Evolutionary conservation across 2,888 invertebrate genomes (phyloP).

Genomic region (Congeria kusceri): DNA sequence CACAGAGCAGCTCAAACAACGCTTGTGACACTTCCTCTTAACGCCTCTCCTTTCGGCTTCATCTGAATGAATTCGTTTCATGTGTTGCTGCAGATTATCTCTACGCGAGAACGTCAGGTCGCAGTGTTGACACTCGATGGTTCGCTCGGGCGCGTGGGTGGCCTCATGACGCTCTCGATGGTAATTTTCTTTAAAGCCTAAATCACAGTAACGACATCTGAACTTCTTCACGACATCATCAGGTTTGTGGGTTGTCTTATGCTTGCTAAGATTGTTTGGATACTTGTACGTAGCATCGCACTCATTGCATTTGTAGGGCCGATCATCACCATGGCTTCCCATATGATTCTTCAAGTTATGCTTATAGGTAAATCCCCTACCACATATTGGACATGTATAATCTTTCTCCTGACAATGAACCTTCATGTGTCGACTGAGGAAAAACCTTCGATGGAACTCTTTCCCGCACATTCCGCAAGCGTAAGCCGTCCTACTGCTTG

Average conservation of each 20-base stretch:
- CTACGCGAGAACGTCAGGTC: background rate
- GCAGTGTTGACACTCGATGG: background rate
- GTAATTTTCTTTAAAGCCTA: constrained; percentile 7
- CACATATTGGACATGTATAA: background rate
- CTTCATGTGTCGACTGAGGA: constrained; percentile 1
- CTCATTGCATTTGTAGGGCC: constrained; percentile 9
- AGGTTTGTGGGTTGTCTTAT: background rate
- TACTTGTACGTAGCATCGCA: background rate
- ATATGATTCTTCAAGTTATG: constrained; percentile 4
- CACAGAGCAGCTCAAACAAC: background rate
- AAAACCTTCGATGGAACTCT: no score
- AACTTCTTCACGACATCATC: background rate
- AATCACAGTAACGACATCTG: background rate
- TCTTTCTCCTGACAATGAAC: background rate
- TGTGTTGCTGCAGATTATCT: constrained; percentile 5
- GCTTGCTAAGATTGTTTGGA: background rate
- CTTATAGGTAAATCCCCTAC: background rate
- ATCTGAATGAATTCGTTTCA: background rate
- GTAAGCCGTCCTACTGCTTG: no score
- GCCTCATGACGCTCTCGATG: background rate
- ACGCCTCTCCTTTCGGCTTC: background rate
- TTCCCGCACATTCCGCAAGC: no score
- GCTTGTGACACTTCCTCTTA: background rate
- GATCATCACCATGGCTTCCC: background rate
- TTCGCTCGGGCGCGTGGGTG: background rate